Base-by-base conservation (phyloP, 2,888 invertebrate species). In the Caenorhabditis doughertyi region DNA sequence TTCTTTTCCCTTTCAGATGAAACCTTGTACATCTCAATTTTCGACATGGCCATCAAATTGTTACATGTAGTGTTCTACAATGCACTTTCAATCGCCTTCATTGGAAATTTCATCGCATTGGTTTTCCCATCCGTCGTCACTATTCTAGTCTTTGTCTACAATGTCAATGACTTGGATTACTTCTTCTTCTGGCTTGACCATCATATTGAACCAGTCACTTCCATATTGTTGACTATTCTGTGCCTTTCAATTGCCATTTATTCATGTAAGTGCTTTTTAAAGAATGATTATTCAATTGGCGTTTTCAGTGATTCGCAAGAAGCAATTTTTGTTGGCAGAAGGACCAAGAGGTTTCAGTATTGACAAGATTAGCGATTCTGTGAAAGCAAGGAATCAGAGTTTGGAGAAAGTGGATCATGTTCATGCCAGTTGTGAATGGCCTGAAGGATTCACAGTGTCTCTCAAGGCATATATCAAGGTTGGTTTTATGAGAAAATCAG, bases 351-450 rank as follows among this genome's bases (percentile, higher is more conserved):
- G 62, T 13, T 77, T 77, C 23, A 47, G 29, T 16, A 62, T 77
- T 18, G 44, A 68, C 23, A 51, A 77, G 18, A 77, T 77, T 5
- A 62, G 60, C 13, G 23, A 53, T 0, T 42, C 62, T 0, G 68
- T 77, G 11, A 68, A 68, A n/a, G 8, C 55, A 9, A 39, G 67
- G 18, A 53, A 76, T 39, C 11, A 18, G 2, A 67, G 18, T 7
- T 23, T 81, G 49, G 72, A 77, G 4, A 81, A 77, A 11, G 53
- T 81, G n/a, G 72, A 72, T 25, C 81, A 81, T 39, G 72, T 81
- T 32, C 81, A 81, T 55, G 81, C 81, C 4, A 71, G 67, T 35
- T 62, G 71, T 32, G 71, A 44, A 9, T 81, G 81, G 81, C 81
- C 81, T 8, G 35, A 25, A 9, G 77, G 81, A 21, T 81, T 77